phyloP scores from a whole-genome alignment of 1,140 invertebrate species.

The Monochamus saltuarius region DNA sequence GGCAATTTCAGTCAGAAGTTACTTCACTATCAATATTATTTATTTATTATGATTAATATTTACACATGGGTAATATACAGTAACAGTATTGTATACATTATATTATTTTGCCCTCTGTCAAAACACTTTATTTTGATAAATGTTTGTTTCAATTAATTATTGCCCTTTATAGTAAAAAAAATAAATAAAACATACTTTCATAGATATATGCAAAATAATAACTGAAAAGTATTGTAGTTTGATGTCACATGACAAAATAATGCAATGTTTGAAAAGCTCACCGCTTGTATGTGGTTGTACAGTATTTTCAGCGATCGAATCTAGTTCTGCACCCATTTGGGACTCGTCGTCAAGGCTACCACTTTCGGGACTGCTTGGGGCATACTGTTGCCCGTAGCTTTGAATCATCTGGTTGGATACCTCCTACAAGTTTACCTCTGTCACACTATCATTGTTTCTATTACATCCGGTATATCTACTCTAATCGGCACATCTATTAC shows the following conservation, averaged over 20 bases:
- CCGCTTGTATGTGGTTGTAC: conserved; percentile 39
- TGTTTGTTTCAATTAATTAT: too few relatives aligned
- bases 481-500: conserved; percentile 17
- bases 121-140: neutral
- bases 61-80: too few relatives aligned
- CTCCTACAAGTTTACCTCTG: conserved; percentile 47
- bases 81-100: too few relatives aligned
- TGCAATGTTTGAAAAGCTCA: conserved; percentile 39
- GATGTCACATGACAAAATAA: neutral
- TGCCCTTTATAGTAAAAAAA: neutral
- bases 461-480: conserved; percentile 8
- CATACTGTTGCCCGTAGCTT: conserved; percentile 43
- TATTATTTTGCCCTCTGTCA: too few relatives aligned
- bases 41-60: too few relatives aligned
- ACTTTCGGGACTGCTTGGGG: conserved; percentile 42
- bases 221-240: neutral
- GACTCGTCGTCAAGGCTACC: conserved; percentile 44
- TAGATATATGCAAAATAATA: too few relatives aligned
- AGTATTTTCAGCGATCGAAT: conserved; percentile 38
- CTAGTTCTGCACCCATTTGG: conserved; percentile 39
- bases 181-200: too few relatives aligned
- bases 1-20: too few relatives aligned
- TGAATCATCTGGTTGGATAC: conserved; percentile 51
- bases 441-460: conserved; percentile 29
- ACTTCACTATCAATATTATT: too few relatives aligned